Evolutionary conservation across 2,888 invertebrate genomes (phyloP), one percentile per base, ranked within the genome.

Genomic region (Leptogaster cylindrica): DNA sequence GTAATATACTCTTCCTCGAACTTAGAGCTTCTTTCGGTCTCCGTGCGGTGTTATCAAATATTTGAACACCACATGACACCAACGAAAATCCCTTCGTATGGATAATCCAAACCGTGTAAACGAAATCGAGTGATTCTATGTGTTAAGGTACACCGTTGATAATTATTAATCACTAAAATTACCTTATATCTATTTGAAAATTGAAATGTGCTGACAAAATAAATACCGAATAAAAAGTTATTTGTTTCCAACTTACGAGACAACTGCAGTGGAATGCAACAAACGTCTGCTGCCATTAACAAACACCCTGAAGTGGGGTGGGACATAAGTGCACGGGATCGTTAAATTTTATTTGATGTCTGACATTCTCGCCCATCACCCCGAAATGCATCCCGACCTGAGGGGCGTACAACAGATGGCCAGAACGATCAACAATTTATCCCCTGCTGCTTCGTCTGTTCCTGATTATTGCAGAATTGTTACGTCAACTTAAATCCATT

Each of bases 381-480:
- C 25, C 31, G 14, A 58, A 39, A 39, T 58, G 58, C 58, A 58
- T 39, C 25, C 39, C 41, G 31, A 23, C 58, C 7, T n/a, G n/a
- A n/a, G n/a, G 25, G n/a, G 41, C 25, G 14, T 39, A 23, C 27
- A 14, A 25, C 58, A 58, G 58, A 58, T 58, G 58, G 58, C 14
- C 41, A 12, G 41, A 58, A 58, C 41, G 39, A 23, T 58, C 39
- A 14, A 14, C 12, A n/a, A 23, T 52, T 31, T 18, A 25, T 25
- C 58, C 41, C 58, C 41, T 10, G 36, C 20, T n/a, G 39, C 58
- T 5, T 5, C 27, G 4, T 8, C 6, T 31, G 4, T 16, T 31
- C 41, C 18, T 16, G 31, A 52, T 52, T 52, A 36, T 58, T 58
- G 41, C 58, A 58, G 58, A 58, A 58, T 28, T 58, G 58, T 58